Conservation (phyloP, 2,113 vertebrate genomes). For the Cercopithecus mona region DNA sequence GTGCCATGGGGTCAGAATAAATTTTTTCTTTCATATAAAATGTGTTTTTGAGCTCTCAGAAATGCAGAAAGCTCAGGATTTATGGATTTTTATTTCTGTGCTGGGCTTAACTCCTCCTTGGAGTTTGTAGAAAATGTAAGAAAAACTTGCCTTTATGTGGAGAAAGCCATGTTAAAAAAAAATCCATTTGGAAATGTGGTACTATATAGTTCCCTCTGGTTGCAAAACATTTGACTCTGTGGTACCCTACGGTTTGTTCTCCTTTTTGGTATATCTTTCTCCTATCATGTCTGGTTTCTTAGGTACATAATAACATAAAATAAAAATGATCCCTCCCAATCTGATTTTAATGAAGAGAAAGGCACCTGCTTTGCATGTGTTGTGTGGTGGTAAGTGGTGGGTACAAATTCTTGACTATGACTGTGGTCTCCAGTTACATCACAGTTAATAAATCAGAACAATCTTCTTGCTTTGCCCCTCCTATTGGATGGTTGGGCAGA, state of each 20-base stretch:
- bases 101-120: not conserved
- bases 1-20: not conserved
- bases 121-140: conserved; percentile 13
- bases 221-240: conserved; percentile 51
- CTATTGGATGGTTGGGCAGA: not conserved
- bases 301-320: conserved; percentile 54
- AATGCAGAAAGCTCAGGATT: not conserved
- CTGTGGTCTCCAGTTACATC: conserved; percentile 33
- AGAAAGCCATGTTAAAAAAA: conserved; percentile 10
- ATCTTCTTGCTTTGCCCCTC: not conserved
- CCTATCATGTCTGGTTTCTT: conserved; percentile 49
- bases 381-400: conserved; percentile 16
- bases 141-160: not conserved
- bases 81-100: not conserved
- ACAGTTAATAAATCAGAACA: conserved; percentile 64
- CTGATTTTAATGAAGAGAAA: conserved; percentile 52
- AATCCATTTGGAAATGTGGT: conserved; percentile 39
- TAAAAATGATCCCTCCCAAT: conserved; percentile 56
- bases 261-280: conserved; percentile 10
- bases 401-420: conserved; percentile 22
- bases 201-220: not conserved
- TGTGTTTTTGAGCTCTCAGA: not conserved
- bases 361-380: conserved; percentile 61
- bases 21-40: not conserved
- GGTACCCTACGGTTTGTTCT: not conserved